These are phyloP conservation scores for Cherax destructor DNA, from an alignment of 1,140 invertebrate genomes.

Conservation along the genomic window DNA sequence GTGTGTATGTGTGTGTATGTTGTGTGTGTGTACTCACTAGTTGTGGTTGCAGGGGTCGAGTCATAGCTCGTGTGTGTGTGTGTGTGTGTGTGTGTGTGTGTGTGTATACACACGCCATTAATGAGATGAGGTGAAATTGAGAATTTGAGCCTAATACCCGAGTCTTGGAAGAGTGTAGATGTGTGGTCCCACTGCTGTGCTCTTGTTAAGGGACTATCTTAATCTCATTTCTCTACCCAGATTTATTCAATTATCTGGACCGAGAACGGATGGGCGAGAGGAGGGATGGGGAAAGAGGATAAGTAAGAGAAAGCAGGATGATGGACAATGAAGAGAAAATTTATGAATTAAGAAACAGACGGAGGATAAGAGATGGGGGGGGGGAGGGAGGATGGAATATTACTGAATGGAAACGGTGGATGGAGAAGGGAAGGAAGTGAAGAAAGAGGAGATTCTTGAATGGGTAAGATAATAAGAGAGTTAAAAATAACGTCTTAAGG, in stretches of 20 bases:
- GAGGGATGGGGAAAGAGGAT: constrained; percentile 2
- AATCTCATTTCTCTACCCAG: constrained; percentile 40
- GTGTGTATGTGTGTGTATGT: no score
- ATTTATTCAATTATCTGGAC: constrained; percentile 47
- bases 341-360: neutral
- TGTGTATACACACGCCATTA: no score
- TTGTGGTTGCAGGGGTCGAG: no score
- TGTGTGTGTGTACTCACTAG: no score
- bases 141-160: neutral
- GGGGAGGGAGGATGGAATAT: no score
- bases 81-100: no score
- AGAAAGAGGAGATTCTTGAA: no score
- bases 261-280: neutral
- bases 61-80: no score
- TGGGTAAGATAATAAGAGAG: no score
- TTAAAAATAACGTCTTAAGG: no score
- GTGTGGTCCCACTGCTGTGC: neutral
- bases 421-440: neutral
- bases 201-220: neutral
- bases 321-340: neutral
- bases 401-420: neutral
- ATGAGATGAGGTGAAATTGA: no score
- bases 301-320: neutral
- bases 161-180: neutral
- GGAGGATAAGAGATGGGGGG: neutral